These are phyloP conservation scores for Alcedo atthis DNA, from an alignment of 2,797 vertebrate species.

Conservation along the genomic window DNA sequence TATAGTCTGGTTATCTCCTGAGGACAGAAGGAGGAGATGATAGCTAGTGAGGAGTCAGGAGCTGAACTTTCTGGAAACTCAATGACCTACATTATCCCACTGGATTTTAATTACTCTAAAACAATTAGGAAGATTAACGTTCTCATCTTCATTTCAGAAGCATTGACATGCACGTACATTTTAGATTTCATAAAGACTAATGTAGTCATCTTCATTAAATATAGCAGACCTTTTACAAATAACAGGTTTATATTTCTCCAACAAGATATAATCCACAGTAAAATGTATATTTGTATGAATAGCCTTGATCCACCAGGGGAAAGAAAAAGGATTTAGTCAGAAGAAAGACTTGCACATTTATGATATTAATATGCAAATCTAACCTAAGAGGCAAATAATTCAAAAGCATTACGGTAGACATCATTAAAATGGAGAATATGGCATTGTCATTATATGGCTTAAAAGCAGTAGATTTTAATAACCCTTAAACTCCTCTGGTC, in stretches of 20 bases:
- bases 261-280: conserved; percentile 5
- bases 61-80: neutral
- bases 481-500: neutral
- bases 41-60: neutral
- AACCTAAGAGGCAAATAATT: conserved; percentile 27
- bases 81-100: neutral
- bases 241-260: neutral
- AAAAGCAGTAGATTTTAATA: neutral
- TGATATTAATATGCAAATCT: conserved; percentile 4
- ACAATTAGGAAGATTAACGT: conserved; percentile 26
- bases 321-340: conserved; percentile 19
- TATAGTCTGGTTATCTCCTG: neutral
- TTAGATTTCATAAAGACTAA: conserved; percentile 24
- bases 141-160: neutral
- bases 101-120: neutral
- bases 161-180: neutral
- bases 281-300: conserved; percentile 9
- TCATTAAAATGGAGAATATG: neutral
- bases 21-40: neutral
- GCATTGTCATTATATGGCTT: neutral
- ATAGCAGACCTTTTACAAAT: neutral
- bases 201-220: neutral
- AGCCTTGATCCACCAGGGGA: neutral
- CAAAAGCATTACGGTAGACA: neutral
- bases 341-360: neutral